Conservation (phyloP, 2,888 invertebrate species). For the Hydraecia micacea region DNA sequence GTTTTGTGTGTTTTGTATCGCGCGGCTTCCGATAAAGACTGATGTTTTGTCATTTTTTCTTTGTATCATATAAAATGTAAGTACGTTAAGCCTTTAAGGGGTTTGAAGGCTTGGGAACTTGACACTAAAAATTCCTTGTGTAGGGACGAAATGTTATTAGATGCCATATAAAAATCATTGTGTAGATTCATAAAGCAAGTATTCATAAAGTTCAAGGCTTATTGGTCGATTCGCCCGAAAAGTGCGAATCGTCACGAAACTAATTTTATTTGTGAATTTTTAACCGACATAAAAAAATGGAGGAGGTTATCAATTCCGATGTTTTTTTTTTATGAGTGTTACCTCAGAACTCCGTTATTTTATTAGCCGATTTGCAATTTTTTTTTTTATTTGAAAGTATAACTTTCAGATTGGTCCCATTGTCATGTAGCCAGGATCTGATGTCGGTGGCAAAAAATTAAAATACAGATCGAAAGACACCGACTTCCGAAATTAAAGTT, state of each 20-base stretch:
- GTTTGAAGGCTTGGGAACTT: not conserved
- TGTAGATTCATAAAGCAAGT: not conserved
- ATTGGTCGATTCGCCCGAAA: not conserved
- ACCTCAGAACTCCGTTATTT: too few species aligned
- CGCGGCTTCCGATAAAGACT: slow-evolving; percentile 5
- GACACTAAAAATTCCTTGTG: not conserved
- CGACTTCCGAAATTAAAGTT: too few species aligned
- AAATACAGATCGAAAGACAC: too few species aligned
- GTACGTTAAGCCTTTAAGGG: not conserved
- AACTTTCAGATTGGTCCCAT: too few species aligned
- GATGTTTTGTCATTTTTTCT: slow-evolving; percentile 3
- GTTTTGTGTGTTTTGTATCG: slow-evolving; percentile 18
- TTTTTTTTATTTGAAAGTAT: too few species aligned
- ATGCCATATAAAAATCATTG: not conserved
- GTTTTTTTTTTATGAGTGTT: too few species aligned
- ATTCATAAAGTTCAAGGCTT: not conserved
- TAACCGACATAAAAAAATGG: too few species aligned
- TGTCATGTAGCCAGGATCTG: too few species aligned
- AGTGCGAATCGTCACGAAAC: not conserved
- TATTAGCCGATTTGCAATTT: too few species aligned
- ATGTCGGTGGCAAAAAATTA: too few species aligned
- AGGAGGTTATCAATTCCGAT: too few species aligned
- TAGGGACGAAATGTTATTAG: not conserved
- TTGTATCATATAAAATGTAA: not conserved
- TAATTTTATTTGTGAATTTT: not conserved